phyloP scores from a whole-genome alignment of 2,113 vertebrate species.

The Crotalus viridis region DNA sequence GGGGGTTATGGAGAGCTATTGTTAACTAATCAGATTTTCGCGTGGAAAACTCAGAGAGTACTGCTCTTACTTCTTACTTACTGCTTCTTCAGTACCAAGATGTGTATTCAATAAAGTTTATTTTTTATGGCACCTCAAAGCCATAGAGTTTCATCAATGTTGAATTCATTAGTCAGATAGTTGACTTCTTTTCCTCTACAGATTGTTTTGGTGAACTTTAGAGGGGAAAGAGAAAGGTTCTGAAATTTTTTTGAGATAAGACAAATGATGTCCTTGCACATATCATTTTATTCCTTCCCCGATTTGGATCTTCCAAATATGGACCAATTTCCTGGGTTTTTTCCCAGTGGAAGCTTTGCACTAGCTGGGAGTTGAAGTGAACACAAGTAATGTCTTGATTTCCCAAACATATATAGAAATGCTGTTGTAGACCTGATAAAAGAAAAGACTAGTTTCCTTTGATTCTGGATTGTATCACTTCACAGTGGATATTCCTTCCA shows the following conservation, averaged over 20 bases:
- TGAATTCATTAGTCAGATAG: too few species aligned
- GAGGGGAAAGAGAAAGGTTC: not conserved
- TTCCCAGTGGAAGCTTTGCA: not conserved
- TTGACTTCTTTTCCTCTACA: too few species aligned
- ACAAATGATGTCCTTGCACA: not conserved
- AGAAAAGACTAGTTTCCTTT: conserved; percentile 5
- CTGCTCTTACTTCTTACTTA: too few species aligned
- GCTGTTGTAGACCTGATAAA: not conserved
- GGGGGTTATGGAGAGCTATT: too few species aligned
- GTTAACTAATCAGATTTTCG: too few species aligned
- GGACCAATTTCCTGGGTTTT: not conserved
- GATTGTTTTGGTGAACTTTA: not conserved
- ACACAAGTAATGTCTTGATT: not conserved
- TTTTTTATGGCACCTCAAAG: too few species aligned
- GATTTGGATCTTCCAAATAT: not conserved
- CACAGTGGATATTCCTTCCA: not conserved
- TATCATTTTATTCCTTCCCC: not conserved
- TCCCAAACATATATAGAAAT: not conserved
- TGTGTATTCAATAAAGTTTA: too few species aligned
- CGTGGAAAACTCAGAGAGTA: too few species aligned
- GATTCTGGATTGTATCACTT: not conserved
- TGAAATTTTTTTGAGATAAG: conserved; percentile 28
- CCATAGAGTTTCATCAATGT: too few species aligned
- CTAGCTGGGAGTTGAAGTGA: not conserved
- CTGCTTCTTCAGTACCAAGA: too few species aligned